Evolutionary conservation across 2,113 vertebrate species (phyloP).

Genomic region (Phalacrocorax carbo): DNA sequence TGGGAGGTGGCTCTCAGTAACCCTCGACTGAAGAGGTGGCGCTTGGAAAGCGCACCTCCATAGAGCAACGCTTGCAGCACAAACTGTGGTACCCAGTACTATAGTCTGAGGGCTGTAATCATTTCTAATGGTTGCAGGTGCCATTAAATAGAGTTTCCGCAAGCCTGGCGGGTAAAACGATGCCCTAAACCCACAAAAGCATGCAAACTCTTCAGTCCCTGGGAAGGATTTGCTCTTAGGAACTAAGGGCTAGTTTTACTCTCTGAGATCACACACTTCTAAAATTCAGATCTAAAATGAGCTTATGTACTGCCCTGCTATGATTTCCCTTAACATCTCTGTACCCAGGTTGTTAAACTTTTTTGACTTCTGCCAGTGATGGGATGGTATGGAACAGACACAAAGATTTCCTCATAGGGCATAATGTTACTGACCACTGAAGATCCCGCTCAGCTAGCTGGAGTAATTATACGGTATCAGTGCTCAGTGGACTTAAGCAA

Average conservation of each 20-base stretch:
- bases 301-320: not conserved
- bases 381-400: not conserved
- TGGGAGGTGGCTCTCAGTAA: not conserved
- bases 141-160: not conserved
- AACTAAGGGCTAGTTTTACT: not conserved
- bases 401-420: not conserved
- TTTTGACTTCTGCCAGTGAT: not conserved
- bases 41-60: not conserved
- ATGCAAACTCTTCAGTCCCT: not conserved
- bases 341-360: not conserved
- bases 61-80: not conserved
- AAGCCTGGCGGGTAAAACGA: not conserved
- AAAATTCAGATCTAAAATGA: not conserved
- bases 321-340: not conserved
- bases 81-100: not conserved
- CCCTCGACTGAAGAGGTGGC: not conserved
- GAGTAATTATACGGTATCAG: not conserved
- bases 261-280: not conserved
- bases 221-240: not conserved
- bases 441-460: not conserved
- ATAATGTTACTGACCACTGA: not conserved
- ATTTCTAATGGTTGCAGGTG: constrained; percentile 6
- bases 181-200: not conserved
- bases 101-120: not conserved
- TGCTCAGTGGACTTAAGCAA: not conserved